Evolutionary conservation across 2,888 invertebrate species (phyloP).

Genomic region (Drosophila multiciliata): DNA sequence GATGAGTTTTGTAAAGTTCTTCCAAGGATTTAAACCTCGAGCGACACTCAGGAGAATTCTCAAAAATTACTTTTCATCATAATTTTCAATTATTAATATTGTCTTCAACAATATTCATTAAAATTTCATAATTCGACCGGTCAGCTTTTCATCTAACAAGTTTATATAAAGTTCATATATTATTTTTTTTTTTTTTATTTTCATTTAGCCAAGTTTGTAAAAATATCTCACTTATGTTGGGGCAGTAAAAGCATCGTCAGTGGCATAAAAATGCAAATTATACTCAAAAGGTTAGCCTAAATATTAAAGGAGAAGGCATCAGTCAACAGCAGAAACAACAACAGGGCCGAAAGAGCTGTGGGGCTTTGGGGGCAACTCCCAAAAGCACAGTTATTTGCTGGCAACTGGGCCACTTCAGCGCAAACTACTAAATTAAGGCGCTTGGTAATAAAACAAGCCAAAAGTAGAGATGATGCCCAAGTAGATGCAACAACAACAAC

Average conservation of each 20-base stretch:
- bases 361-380: slow-evolving; percentile 50
- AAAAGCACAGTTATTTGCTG: slow-evolving; percentile 60
- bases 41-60: not conserved
- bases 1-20: not conserved
- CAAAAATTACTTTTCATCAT: not conserved
- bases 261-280: slow-evolving; percentile 69
- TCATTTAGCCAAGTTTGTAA: not conserved
- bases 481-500: slow-evolving; percentile 35
- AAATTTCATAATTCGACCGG: not conserved
- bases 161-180: slow-evolving; percentile 8
- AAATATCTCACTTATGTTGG: slow-evolving; percentile 42
- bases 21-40: not conserved
- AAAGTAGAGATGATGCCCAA: slow-evolving; percentile 46
- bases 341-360: not conserved
- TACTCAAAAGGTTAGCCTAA: slow-evolving; percentile 51
- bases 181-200: not conserved
- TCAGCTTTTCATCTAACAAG: not conserved
- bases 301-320: slow-evolving; percentile 43
- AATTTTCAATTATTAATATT: not conserved
- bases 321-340: slow-evolving; percentile 22
- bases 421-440: slow-evolving; percentile 76
- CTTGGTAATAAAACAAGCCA: slow-evolving; percentile 68
- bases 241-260: slow-evolving; percentile 19
- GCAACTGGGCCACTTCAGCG: slow-evolving; percentile 54
- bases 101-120: not conserved